Percentiles rank a stretch among this genome's conserved stretches.
These are phyloP conservation scores for Andinoacara biseriatus DNA, from an alignment of 2,113 vertebrate genomes.

Conservation along the genomic window DNA sequence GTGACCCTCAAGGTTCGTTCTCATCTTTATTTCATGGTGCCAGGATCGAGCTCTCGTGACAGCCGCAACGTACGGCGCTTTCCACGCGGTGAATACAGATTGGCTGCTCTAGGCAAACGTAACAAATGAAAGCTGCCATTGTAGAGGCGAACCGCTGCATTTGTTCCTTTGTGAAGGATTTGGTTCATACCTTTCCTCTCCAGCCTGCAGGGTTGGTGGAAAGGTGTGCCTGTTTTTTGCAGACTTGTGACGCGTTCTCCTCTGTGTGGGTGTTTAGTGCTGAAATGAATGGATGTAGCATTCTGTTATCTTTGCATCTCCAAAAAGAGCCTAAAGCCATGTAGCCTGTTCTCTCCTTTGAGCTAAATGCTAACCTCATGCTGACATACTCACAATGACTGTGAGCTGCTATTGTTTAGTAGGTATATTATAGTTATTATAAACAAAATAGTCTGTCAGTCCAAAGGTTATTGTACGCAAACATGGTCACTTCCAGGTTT, in stretches of 20 bases:
- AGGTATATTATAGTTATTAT: not conserved
- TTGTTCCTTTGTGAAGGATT: not conserved
- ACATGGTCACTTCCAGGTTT: not conserved
- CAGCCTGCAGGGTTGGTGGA: not conserved
- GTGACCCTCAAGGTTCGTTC: not conserved
- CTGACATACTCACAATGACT: not conserved
- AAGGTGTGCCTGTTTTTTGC: not conserved
- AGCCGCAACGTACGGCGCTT: not conserved
- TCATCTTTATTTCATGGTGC: not conserved
- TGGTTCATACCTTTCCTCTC: not conserved
- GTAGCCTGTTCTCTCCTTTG: not conserved
- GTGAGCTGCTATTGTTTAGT: not conserved
- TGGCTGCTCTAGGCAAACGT: not conserved
- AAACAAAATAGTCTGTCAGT: not conserved
- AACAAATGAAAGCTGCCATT: accelerated
- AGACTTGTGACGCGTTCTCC: not conserved
- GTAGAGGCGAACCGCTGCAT: no score
- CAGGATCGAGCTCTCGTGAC: not conserved
- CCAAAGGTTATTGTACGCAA: not conserved
- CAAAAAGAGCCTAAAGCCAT: not conserved
- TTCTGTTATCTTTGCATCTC: not conserved
- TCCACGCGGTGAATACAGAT: not conserved
- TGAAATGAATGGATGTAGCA: not conserved
- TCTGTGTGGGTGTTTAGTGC: not conserved
- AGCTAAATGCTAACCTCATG: not conserved